phyloP scores from a whole-genome alignment of 2,797 vertebrate genomes.

The Tragopan temminckii region DNA sequence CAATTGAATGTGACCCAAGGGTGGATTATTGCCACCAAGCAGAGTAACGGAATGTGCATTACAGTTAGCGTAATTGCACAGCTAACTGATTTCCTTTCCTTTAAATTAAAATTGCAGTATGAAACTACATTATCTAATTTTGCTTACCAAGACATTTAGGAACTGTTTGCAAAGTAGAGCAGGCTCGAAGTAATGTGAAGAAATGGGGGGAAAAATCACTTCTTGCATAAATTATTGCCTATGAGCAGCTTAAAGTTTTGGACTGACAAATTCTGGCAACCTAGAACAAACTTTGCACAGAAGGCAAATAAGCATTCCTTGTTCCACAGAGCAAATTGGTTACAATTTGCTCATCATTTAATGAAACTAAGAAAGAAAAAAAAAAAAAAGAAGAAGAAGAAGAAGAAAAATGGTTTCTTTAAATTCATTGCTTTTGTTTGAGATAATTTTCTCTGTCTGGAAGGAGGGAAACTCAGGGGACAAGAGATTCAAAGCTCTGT shows the following conservation, averaged over 20 bases:
- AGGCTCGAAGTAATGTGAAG: conserved; percentile 34
- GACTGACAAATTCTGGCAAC: neutral
- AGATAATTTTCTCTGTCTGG: conserved; percentile 25
- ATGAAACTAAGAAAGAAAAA: conserved; percentile 30
- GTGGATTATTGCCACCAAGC: conserved; percentile 70
- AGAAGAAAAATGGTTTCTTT: conserved; percentile 40
- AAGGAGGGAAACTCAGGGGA: conserved; percentile 54
- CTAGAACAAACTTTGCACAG: neutral
- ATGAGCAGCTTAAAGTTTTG: neutral
- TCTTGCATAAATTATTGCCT: conserved; percentile 17
- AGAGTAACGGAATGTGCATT: conserved; percentile 53
- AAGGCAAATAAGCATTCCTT: neutral
- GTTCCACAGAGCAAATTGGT: neutral
- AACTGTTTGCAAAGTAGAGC: conserved; percentile 63
- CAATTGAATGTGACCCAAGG: conserved; percentile 65
- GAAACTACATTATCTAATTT: conserved; percentile 65
- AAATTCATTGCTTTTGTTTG: conserved; percentile 40
- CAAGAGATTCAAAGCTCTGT: conserved; percentile 58
- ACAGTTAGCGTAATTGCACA: conserved; percentile 53
- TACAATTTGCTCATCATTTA: neutral
- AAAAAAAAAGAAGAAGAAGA: conserved; percentile 35
- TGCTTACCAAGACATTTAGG: conserved; percentile 63
- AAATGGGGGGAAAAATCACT: neutral
- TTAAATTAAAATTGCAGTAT: conserved; percentile 69
- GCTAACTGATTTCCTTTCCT: conserved; percentile 67